phyloP scores from a whole-genome alignment of 2,797 vertebrate genomes.

The Sebastes goodei region DNA sequence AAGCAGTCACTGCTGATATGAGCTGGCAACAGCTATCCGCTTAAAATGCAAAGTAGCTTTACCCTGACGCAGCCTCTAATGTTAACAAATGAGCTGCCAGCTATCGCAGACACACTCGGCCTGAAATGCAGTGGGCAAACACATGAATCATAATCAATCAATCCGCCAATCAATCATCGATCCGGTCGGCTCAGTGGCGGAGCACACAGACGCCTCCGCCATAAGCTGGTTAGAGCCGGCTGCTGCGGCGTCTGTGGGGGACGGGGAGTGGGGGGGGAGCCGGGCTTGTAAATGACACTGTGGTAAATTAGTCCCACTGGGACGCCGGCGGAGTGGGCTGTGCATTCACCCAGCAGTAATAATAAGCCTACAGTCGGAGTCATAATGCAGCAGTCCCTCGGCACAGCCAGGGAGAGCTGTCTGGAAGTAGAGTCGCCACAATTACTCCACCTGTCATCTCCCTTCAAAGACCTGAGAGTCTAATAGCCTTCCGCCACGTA shows the following conservation, averaged over 20 bases:
- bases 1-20: neutral
- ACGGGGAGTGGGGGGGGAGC: neutral
- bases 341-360: slow-evolving; percentile 53
- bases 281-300: slow-evolving; percentile 48
- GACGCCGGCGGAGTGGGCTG: slow-evolving; percentile 33
- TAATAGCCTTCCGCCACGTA: slow-evolving; percentile 6
- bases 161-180: slow-evolving; percentile 65
- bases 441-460: slow-evolving; percentile 47
- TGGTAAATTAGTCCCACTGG: slow-evolving; percentile 68
- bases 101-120: slow-evolving; percentile 16
- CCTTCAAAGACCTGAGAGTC: slow-evolving; percentile 8
- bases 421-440: slow-evolving; percentile 11
- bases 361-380: slow-evolving; percentile 46
- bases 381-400: slow-evolving; percentile 28
- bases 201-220: slow-evolving; percentile 13
- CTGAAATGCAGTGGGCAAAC: slow-evolving; percentile 43
- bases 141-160: slow-evolving; percentile 73
- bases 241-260: neutral
- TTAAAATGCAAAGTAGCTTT: slow-evolving; percentile 49
- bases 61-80: slow-evolving; percentile 37
- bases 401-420: slow-evolving; percentile 1
- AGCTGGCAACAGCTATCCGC: slow-evolving; percentile 20
- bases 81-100: slow-evolving; percentile 73
- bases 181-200: neutral
- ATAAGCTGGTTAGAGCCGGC: slow-evolving; percentile 23